These are phyloP conservation scores for Drosophila glabriapex DNA, from an alignment of 2,888 invertebrate genomes.

Conservation along the genomic window DNA sequence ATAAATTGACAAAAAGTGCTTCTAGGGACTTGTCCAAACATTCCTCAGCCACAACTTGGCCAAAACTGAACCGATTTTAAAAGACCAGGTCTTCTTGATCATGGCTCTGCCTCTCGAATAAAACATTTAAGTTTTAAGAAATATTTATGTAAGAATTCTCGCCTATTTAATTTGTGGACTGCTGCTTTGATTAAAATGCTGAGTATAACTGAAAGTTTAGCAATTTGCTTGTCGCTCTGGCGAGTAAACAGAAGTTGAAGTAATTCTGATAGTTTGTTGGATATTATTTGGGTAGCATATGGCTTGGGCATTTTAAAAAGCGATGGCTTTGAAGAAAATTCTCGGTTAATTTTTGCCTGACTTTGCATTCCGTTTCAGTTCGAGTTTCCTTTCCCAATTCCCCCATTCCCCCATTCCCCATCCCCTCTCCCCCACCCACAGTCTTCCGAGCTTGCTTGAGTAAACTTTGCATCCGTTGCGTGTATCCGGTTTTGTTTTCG, in stretches of 20 bases:
- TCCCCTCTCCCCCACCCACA: neutral
- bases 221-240: neutral
- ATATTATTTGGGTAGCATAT: constrained; percentile 18
- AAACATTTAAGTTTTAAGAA: neutral
- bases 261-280: constrained; percentile 25
- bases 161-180: neutral
- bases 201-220: constrained; percentile 5
- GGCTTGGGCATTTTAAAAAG: constrained; percentile 18
- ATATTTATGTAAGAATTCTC: neutral
- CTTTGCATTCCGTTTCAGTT: constrained; percentile 52
- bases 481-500: constrained; percentile 76
- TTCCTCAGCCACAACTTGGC: neutral
- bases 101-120: neutral
- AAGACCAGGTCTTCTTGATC: neutral
- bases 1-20: too few species aligned
- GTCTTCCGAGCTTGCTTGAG: constrained; percentile 59
- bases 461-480: constrained; percentile 79
- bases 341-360: constrained; percentile 61
- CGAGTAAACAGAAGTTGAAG: constrained; percentile 13
- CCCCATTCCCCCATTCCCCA: neutral
- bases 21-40: neutral
- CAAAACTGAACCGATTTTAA: neutral
- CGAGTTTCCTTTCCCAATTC: constrained; percentile 29
- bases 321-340: constrained; percentile 21
- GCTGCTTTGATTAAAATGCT: constrained; percentile 1